Conservation (phyloP, 2,113 vertebrate species). For the Urocolius indicus region DNA sequence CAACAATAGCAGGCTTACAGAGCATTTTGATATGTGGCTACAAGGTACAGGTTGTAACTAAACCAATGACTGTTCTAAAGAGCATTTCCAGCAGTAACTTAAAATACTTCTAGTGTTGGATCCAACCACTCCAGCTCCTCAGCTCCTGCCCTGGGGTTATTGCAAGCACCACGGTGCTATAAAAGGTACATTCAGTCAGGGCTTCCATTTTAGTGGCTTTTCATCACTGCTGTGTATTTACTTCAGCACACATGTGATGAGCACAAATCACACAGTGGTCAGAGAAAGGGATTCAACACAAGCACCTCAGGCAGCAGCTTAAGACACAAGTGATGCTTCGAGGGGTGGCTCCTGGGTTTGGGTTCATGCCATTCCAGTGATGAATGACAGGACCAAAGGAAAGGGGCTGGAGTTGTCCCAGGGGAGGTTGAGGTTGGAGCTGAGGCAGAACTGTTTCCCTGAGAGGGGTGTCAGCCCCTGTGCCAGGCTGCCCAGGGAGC, state of each 20-base stretch:
- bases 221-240: neutral
- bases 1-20: neutral
- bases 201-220: neutral
- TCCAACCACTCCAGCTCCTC: neutral
- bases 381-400: too few relatives aligned
- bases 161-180: neutral
- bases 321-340: accelerated
- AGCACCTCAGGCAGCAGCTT: neutral
- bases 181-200: neutral
- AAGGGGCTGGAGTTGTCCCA: too few relatives aligned
- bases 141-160: neutral
- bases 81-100: neutral
- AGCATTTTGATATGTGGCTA: neutral
- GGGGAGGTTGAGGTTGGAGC: too few relatives aligned
- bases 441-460: too few relatives aligned
- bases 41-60: constrained; percentile 16
- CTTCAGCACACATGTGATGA: neutral
- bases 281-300: neutral
- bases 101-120: constrained; percentile 11
- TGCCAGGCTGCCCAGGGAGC: too few relatives aligned
- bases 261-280: neutral
- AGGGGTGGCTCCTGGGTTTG: neutral
- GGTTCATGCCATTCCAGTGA: neutral
- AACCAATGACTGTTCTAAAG: neutral
- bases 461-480: too few relatives aligned